Conservation (phyloP, 2,797 vertebrate species). For the Cyprinodon diabolis region DNA sequence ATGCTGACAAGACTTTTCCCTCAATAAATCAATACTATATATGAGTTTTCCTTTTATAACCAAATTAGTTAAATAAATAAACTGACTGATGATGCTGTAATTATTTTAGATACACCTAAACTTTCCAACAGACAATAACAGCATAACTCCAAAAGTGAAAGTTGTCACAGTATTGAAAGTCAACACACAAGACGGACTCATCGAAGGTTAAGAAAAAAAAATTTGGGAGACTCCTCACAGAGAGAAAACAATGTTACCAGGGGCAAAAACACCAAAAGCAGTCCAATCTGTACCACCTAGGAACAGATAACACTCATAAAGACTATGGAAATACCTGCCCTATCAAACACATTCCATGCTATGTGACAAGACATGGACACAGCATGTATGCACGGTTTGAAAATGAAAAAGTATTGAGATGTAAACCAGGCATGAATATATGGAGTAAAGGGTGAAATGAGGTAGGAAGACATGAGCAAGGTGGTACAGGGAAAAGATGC, state of each 20-base stretch:
- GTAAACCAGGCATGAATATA: conserved; percentile 58
- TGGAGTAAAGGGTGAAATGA: conserved; percentile 42
- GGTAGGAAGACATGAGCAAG: conserved; percentile 41
- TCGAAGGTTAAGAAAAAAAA: conserved; percentile 19
- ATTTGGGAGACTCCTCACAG: conserved; percentile 4
- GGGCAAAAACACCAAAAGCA: conserved; percentile 8
- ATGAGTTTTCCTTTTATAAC: not conserved
- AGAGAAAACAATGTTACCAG: conserved; percentile 5
- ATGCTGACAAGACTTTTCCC: not conserved
- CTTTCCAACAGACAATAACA: not conserved
- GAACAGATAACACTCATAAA: conserved; percentile 57
- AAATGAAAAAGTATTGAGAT: conserved; percentile 53
- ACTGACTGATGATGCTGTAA: not conserved
- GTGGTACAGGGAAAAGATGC: conserved; percentile 49
- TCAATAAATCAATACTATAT: not conserved
- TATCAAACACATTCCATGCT: conserved; percentile 44
- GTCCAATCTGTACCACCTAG: conserved; percentile 35
- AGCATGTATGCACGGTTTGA: conserved; percentile 57
- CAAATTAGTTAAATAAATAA: not conserved
- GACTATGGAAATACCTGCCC: conserved; percentile 79
- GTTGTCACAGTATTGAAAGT: not conserved
- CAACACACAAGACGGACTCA: not conserved
- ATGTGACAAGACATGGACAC: conserved; percentile 60
- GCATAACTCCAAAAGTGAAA: not conserved
- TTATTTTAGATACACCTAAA: not conserved